Evolutionary conservation across 2,797 vertebrate species (phyloP).

Genomic region (Mormyrus proboscirostris): DNA sequence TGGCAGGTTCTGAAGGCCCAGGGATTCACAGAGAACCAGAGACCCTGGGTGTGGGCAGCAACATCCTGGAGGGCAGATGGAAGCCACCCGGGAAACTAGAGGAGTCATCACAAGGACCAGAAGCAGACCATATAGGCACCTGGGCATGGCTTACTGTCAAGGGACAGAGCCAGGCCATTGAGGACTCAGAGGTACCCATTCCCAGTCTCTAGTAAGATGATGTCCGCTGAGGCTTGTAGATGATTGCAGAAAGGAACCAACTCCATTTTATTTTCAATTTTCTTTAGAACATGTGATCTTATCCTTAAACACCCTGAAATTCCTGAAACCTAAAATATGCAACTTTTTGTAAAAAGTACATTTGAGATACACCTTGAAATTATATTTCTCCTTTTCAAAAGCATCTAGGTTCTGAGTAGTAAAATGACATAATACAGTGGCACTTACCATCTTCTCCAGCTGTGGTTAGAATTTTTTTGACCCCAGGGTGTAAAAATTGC

Average conservation of each 20-base stretch:
- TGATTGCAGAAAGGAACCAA: background rate
- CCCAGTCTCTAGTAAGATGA: background rate
- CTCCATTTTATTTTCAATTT: background rate
- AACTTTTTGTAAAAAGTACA: background rate
- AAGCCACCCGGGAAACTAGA: conserved; percentile 31
- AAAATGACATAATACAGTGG: background rate
- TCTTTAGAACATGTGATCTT: background rate
- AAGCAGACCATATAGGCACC: conserved; percentile 50
- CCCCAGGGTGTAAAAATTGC: background rate
- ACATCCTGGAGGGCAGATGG: conserved; percentile 62
- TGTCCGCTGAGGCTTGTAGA: background rate
- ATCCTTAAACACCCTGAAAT: background rate
- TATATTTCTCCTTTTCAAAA: background rate
- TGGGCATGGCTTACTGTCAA: conserved; percentile 61
- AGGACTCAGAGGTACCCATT: background rate
- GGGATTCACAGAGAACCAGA: conserved; percentile 66
- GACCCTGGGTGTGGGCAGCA: conserved; percentile 57
- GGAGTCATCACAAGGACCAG: conserved; percentile 51
- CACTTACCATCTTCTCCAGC: conserved; percentile 50
- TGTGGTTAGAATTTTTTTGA: conserved; percentile 7
- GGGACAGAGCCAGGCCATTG: conserved; percentile 26
- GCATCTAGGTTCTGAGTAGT: background rate
- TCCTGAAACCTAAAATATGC: background rate
- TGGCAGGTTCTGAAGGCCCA: conserved; percentile 62
- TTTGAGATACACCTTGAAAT: background rate